Evolutionary conservation across 2,797 vertebrate species (phyloP).

Genomic region (Somateria mollissima): DNA sequence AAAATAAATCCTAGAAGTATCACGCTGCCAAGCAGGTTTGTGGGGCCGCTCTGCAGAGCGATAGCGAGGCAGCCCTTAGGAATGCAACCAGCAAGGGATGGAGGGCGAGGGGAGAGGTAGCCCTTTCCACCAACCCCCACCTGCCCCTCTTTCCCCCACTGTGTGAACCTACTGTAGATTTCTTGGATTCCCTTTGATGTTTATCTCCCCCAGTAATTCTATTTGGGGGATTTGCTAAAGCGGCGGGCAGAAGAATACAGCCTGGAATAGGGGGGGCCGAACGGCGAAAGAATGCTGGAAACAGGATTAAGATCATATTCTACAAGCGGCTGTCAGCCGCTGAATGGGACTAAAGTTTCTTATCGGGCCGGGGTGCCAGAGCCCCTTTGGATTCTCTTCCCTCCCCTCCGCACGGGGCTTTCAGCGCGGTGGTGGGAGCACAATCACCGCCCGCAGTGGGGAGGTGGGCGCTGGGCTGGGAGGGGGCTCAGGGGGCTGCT

Average conservation of each 20-base stretch:
- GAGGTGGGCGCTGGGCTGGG: conserved; percentile 74
- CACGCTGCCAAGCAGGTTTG: neutral
- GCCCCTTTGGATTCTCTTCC: conserved; percentile 87
- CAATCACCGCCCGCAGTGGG: conserved; percentile 82
- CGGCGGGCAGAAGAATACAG: conserved; percentile 86
- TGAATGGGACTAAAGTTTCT: conserved; percentile 93
- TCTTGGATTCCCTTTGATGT: conserved; percentile 92
- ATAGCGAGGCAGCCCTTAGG: neutral
- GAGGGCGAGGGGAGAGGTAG: neutral
- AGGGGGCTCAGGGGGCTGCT: neutral
- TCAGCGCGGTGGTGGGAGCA: conserved; percentile 70
- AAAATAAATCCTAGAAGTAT: neutral
- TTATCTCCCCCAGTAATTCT: conserved; percentile 87
- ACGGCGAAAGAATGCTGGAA: conserved; percentile 90
- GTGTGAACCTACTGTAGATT: conserved; percentile 88
- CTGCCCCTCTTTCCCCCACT: conserved; percentile 47
- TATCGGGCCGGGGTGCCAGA: conserved; percentile 82
- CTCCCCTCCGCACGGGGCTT: conserved; percentile 77
- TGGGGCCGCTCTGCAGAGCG: neutral
- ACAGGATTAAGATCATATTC: conserved; percentile 99
- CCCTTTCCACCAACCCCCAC: neutral
- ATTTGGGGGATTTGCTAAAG: conserved; percentile 91
- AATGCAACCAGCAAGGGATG: neutral
- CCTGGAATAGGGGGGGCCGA: conserved; percentile 80
- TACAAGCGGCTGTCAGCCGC: conserved; percentile 90